Conservation (phyloP, 2,113 vertebrate species). For the Indicator maculatus region DNA sequence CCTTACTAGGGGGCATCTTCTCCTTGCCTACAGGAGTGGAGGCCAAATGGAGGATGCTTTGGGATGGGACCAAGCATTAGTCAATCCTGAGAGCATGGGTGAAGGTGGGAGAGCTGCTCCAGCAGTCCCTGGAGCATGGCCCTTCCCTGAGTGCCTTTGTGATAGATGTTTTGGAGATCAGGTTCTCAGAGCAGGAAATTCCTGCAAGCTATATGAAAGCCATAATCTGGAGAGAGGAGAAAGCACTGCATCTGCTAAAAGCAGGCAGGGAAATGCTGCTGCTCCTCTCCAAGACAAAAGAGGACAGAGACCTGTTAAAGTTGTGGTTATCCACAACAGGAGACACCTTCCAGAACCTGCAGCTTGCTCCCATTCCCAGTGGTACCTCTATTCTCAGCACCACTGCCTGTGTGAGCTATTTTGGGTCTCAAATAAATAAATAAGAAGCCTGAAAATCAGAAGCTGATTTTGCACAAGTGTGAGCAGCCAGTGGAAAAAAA, state of each 20-base stretch:
- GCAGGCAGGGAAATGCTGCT: neutral
- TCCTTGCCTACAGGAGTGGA: neutral
- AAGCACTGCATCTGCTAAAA: neutral
- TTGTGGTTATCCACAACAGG: neutral
- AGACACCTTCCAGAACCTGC: neutral
- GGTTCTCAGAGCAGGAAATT: neutral
- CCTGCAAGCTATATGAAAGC: neutral
- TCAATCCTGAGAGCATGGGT: neutral
- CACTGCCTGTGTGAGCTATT: fast-evolving
- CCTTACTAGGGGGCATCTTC: neutral
- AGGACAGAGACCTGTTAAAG: neutral
- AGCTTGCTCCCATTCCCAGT: neutral
- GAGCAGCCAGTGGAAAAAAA: neutral
- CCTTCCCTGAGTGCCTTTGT: neutral
- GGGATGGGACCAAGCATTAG: neutral
- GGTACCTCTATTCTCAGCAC: neutral
- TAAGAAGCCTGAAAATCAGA: neutral
- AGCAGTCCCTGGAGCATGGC: neutral
- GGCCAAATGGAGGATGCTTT: neutral
- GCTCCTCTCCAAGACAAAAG: neutral
- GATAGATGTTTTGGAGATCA: neutral
- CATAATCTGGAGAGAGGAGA: neutral
- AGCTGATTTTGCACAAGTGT: neutral
- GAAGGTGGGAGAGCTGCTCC: neutral
- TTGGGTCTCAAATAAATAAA: neutral